Evolutionary conservation across 1,140 invertebrate species (phyloP), one percentile per base, ranked within the genome.

Genomic region (Drosophila pseudoobscura): DNA sequence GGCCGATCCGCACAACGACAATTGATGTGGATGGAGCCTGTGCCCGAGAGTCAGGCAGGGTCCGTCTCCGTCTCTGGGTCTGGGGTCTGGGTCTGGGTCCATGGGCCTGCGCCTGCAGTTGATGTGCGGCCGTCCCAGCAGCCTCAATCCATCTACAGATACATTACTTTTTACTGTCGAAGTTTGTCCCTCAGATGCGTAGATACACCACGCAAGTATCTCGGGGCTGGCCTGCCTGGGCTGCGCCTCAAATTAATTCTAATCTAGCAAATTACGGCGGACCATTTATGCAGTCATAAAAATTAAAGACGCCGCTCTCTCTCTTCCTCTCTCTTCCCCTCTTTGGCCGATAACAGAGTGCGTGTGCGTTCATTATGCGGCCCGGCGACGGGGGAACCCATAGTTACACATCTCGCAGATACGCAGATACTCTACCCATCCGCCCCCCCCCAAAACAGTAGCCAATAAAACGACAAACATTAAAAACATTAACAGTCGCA

Each of bases 231-330:
- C 41, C 35, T 52, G 53, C 46, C 61, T 57, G 69, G 47, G 72
- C 65, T 57, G 69, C 53, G 72, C 59, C 68, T 71, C 57, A 85
- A 85, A 85, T 85, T 85, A 85, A 85, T 85, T 85, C 82, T 85
- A 85, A 85, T 85, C 78, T 85, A 85, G 75, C 78, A 85, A 85
- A 85, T 85, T 87, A 87, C 75, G 78, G 58, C 61, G 78, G 69
- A 87, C 69, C 82, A 87, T 85, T 85, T 87, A 88, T 82, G 78
- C 70, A 82, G 78, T 76, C 83, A 71, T 85, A 85, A 85, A 85
- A 85, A 88, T 85, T 85, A 85, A 85, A 85, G 82, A 87, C 74
- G 71, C 63, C 66, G 63, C 44, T 58, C 31, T 57, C 47, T 29
- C 15, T 49, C 45, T 20, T n/a, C n/a, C 7, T 22, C 9, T 8